These are phyloP conservation scores for Micromys minutus DNA, from an alignment of 2,113 vertebrate species.

Conservation along the genomic window DNA sequence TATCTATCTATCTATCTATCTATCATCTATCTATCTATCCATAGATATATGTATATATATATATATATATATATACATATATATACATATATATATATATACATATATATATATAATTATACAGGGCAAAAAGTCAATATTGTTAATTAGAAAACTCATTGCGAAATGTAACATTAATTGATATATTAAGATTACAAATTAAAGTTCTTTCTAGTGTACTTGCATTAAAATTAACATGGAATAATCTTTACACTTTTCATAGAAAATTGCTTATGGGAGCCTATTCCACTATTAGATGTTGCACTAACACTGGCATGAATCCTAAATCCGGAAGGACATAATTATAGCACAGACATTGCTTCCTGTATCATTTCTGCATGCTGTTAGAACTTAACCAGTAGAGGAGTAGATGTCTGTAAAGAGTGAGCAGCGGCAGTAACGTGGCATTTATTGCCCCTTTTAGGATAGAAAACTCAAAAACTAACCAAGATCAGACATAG, in stretches of 20 bases:
- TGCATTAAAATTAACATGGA: background rate
- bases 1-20: no score
- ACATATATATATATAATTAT: conserved; percentile 9
- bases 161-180: conserved; percentile 15
- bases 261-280: conserved; percentile 6
- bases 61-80: no score
- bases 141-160: conserved; percentile 44
- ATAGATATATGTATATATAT: no score
- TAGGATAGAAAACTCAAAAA: background rate
- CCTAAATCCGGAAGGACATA: background rate
- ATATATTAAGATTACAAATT: conserved; percentile 21
- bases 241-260: background rate
- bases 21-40: no score
- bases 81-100: no score
- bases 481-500: background rate
- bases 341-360: background rate
- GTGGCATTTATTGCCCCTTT: background rate
- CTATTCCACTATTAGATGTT: background rate
- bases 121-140: conserved; percentile 10
- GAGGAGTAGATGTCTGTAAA: background rate
- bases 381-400: background rate
- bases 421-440: background rate
- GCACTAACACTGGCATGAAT: background rate
- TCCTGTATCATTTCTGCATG: background rate
- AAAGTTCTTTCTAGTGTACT: background rate